Percentiles rank a stretch among this genome's conserved stretches.
phyloP scores from a whole-genome alignment of 37 sponge, comb jelly and placozoan species.

The Petrosia ficiformis region DNA sequence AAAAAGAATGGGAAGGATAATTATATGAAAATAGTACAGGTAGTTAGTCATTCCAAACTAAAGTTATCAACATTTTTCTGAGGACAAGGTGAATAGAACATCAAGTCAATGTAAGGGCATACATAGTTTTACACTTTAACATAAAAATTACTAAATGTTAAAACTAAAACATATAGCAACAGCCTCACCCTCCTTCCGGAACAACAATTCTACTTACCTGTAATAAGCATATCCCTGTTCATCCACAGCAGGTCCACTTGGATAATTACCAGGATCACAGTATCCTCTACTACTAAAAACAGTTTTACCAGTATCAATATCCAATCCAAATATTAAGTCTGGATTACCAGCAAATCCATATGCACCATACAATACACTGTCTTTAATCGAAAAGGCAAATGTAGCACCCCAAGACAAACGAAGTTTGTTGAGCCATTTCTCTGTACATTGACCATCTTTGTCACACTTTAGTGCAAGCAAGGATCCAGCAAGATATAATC shows the following conservation, averaged over 20 bases:
- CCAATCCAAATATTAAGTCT: conserved; percentile 5
- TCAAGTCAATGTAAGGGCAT: no score
- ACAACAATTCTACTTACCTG: no score
- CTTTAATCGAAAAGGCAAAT: conserved; percentile 15
- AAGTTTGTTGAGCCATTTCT: conserved; percentile 11
- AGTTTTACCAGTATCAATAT: not conserved
- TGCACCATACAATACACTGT: not conserved
- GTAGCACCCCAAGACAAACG: conserved; percentile 18
- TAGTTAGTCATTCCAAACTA: no score
- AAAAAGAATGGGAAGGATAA: no score
- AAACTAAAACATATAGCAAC: no score
- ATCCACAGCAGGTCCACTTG: conserved; percentile 38
- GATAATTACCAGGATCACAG: not conserved
- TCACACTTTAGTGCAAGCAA: not conserved
- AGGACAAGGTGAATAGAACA: no score
- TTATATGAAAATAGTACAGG: no score
- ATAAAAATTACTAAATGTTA: no score
- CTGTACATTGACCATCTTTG: not conserved
- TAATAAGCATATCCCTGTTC: conserved; percentile 18
- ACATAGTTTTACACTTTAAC: no score
- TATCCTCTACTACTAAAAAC: conserved; percentile 1
- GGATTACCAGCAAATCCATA: not conserved
- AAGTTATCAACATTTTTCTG: no score
- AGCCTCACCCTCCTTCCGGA: no score
- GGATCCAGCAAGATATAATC: not conserved